Conservation (phyloP, 2,888 invertebrate species). For the Himalopsyche anomala region DNA sequence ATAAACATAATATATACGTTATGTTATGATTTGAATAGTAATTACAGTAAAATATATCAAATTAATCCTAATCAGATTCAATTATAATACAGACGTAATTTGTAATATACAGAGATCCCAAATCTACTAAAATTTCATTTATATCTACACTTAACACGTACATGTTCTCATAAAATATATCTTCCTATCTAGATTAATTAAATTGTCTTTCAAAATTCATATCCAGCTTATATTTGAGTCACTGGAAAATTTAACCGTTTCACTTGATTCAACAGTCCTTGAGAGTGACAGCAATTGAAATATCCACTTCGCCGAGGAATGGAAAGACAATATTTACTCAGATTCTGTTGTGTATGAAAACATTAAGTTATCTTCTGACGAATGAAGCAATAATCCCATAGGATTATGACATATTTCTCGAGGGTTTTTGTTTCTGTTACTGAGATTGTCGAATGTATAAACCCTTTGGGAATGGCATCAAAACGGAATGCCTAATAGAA, state of each 20-base stretch:
- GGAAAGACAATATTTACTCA: constrained; percentile 50
- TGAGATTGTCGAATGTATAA: neutral
- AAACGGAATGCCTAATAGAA: neutral
- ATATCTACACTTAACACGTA: too few relatives aligned
- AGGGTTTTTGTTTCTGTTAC: neutral
- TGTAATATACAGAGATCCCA: too few relatives aligned
- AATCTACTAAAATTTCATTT: too few relatives aligned
- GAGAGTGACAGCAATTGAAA: constrained; percentile 16
- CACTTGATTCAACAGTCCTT: neutral
- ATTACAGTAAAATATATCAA: neutral
- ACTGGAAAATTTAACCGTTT: neutral
- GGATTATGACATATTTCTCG: constrained; percentile 11
- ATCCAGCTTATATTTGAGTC: neutral
- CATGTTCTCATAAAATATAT: too few relatives aligned
- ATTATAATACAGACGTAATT: too few relatives aligned
- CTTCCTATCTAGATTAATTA: constrained; percentile 30
- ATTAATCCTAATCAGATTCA: too few relatives aligned
- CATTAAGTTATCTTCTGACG: neutral
- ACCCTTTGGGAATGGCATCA: neutral
- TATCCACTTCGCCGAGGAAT: neutral
- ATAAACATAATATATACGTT: too few relatives aligned
- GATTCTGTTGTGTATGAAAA: constrained; percentile 22
- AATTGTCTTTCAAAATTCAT: constrained; percentile 48
- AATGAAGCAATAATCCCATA: constrained; percentile 10
- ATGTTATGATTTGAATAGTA: too few relatives aligned